Base-by-base conservation (phyloP, 2,888 invertebrate species). In the Cephalotes varians region DNA sequence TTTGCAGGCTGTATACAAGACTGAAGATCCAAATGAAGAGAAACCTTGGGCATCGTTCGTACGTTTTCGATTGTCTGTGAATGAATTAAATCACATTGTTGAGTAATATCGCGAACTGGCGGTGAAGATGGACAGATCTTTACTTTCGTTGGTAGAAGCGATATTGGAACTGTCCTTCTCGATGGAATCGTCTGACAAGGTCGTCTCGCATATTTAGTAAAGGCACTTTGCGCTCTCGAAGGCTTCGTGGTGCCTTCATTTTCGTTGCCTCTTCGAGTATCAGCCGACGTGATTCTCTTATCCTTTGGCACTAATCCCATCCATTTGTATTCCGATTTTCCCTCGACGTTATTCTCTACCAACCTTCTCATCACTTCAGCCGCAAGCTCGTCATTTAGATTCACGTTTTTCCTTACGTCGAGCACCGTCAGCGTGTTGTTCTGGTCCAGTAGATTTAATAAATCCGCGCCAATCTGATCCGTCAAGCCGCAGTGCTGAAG, bases 401-500 rank as follows among this genome's bases (percentile, higher is more conserved):
- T 95, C 0, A 93, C 71, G 91, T 98, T 98, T 87, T 96, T 95
- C 64, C 97, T 95, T 83, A 97, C 94, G 93, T 97, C 97, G 28
- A 97, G 95, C 9, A 97, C 95, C 58, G 96, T 95, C n/a, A 98
- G 94, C 0, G 96, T 96, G 31, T 95, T 96, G 91, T 97, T 98
- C 15, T 96, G 95, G 44, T 95, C 94, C 85, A 98, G 93, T 84
- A 96, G 95, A 51, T 96, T 96, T 9, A 97, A 90, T 58, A 96
- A 95, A 7, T 95, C 93, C 10, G 94, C 92, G 0, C 96, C 96
- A 1, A 96, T 95, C 21, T 94, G 94, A 88, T 97, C 97, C 0
- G 97, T 96, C 18, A 98, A 92, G 0, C 97, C 97, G 92, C 98
- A 98, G 88, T 96, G 96, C 92, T 97, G 97, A 91, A 97, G 94